A percentile compares a stretch with the other conserved stretches of the same genome.
These are phyloP conservation scores for Luffia ferchaultella DNA, from an alignment of 2,888 invertebrate genomes.

Conservation along the genomic window DNA sequence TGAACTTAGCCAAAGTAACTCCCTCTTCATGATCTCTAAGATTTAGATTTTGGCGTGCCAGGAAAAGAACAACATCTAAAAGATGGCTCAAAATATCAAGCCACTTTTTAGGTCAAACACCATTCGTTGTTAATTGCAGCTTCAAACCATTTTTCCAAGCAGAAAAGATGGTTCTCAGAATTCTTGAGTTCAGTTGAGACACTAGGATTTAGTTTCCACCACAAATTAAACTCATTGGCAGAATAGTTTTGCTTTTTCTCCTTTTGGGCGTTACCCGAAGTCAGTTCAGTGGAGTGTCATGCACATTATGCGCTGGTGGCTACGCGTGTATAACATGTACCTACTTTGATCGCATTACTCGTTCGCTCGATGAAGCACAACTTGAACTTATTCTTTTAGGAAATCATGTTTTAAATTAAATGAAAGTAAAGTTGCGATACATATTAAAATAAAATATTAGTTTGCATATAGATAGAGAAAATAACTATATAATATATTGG, in stretches of 20 bases:
- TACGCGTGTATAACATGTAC: too few relatives aligned
- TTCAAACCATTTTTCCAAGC: constrained; percentile 11
- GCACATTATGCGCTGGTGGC: too few relatives aligned
- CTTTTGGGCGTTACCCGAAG: too few relatives aligned
- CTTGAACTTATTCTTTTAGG: too few relatives aligned
- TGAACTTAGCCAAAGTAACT: not conserved
- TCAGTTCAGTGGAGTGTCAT: too few relatives aligned
- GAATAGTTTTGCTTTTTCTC: constrained; percentile 6
- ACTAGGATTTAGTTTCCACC: constrained; percentile 14
- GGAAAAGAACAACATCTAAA: constrained; percentile 6
- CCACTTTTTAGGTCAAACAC: constrained; percentile 11
- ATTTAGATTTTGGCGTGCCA: constrained; percentile 8
- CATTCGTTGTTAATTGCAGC: constrained; percentile 7
- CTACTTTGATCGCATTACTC: too few relatives aligned
- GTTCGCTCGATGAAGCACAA: too few relatives aligned
- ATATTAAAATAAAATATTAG: too few relatives aligned
- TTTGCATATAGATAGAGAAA: too few relatives aligned
- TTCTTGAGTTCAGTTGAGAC: constrained; percentile 10
- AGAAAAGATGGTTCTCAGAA: constrained; percentile 5
- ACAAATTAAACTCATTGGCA: constrained; percentile 10
- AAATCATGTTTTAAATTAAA: too few relatives aligned
- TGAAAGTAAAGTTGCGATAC: too few relatives aligned
- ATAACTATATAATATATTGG: too few relatives aligned
- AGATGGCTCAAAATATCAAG: constrained; percentile 5
- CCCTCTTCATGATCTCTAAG: constrained; percentile 12